A percentile compares a stretch with the other conserved stretches of the same genome.
These are phyloP conservation scores for Tetanocera ferruginea DNA, from an alignment of 2,888 invertebrate genomes.

Conservation along the genomic window DNA sequence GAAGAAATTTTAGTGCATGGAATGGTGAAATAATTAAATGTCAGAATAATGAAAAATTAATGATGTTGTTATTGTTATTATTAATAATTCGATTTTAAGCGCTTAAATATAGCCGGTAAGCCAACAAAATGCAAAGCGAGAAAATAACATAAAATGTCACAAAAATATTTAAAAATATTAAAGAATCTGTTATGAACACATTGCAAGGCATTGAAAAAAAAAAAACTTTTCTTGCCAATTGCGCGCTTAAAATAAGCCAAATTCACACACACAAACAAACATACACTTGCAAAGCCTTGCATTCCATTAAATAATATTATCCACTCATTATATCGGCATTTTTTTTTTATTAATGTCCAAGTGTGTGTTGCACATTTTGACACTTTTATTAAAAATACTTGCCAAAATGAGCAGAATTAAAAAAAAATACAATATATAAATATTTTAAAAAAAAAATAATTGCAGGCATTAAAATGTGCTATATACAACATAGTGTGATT, in stretches of 20 bases:
- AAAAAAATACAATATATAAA: slow-evolving; percentile 23
- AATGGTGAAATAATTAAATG: no score
- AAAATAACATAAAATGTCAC: no score
- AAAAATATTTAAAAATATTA: no score
- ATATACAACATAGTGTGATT: slow-evolving; percentile 28
- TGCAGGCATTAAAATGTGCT: slow-evolving; percentile 18
- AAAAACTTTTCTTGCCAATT: background rate
- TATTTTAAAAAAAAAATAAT: slow-evolving; percentile 7
- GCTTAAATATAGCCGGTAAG: no score
- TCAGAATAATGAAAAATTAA: no score
- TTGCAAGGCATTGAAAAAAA: no score
- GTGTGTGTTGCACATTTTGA: slow-evolving; percentile 61
- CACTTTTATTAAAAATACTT: slow-evolving; percentile 54
- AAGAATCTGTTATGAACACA: no score
- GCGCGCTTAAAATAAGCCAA: background rate
- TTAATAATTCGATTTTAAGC: no score
- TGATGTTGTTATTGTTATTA: no score
- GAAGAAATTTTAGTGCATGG: no score
- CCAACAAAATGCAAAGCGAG: no score
- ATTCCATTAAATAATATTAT: no score
- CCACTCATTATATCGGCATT: slow-evolving; percentile 4
- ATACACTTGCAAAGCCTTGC: background rate
- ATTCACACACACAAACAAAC: background rate
- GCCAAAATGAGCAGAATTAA: slow-evolving; percentile 6
- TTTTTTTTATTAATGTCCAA: slow-evolving; percentile 33